Evolutionary conservation across 2,113 vertebrate species (phyloP).

Genomic region (Oxyruncus cristatus): DNA sequence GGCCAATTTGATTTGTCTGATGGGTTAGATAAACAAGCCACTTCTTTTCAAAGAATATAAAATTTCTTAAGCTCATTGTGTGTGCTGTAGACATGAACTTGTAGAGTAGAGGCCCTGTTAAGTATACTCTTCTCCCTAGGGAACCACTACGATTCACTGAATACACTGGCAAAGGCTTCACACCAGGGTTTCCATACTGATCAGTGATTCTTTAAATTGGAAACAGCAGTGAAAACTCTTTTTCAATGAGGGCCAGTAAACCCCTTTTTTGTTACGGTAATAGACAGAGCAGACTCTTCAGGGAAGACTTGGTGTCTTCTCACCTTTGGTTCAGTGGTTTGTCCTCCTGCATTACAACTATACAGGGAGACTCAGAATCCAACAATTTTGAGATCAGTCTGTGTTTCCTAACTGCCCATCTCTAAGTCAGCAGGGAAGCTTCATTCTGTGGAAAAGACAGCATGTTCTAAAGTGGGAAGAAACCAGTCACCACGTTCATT

Average conservation of each 20-base stretch:
- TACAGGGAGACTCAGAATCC: not conserved
- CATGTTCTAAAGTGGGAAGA: not conserved
- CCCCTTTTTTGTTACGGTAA: slow-evolving; percentile 15
- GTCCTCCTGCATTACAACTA: not conserved
- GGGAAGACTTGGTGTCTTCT: not conserved
- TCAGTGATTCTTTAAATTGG: not conserved
- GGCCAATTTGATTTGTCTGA: not conserved
- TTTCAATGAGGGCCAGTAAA: not conserved
- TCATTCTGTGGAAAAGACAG: not conserved
- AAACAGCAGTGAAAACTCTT: slow-evolving; percentile 16
- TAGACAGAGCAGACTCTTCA: not conserved
- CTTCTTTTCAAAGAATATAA: not conserved
- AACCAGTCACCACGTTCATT: not conserved
- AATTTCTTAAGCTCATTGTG: not conserved
- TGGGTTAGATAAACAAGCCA: not conserved
- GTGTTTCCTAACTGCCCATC: not conserved
- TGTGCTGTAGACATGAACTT: not conserved
- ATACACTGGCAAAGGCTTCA: not conserved
- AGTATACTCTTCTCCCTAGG: not conserved
- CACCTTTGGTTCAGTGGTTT: not conserved
- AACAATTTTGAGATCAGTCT: not conserved
- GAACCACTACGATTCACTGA: slow-evolving; percentile 3
- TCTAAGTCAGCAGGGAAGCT: not conserved
- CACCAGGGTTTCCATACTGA: not conserved
- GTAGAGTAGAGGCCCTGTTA: not conserved